These are phyloP conservation scores for Lissocephala sabroskyi DNA, from an alignment of 2,888 invertebrate species.

Conservation along the genomic window DNA sequence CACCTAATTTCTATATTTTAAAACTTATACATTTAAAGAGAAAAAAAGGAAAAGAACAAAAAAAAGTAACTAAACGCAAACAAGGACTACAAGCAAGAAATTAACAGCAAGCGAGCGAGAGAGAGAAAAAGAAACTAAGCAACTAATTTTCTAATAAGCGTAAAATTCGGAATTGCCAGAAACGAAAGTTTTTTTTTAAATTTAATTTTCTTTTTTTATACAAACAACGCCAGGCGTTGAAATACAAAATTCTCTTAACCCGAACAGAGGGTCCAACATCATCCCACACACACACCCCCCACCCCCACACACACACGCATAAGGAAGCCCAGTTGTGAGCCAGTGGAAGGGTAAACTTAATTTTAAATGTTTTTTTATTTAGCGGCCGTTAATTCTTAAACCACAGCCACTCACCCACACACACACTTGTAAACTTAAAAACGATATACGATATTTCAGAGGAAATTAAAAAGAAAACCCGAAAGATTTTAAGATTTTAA, in stretches of 20 bases:
- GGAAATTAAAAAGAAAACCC: conserved; percentile 43
- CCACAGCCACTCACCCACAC: conserved; percentile 14
- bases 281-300: too few relatives aligned
- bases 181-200: neutral
- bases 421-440: conserved; percentile 22
- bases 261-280: too few relatives aligned
- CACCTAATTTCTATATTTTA: conserved; percentile 56
- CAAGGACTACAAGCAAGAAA: too few relatives aligned
- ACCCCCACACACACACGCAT: too few relatives aligned
- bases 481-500: conserved; percentile 53
- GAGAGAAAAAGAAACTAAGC: conserved; percentile 54
- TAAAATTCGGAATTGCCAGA: neutral
- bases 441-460: conserved; percentile 48
- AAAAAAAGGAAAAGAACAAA: conserved; percentile 12
- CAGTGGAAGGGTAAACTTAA: too few relatives aligned
- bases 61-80: too few relatives aligned
- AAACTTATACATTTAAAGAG: conserved; percentile 33
- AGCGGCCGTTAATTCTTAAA: neutral
- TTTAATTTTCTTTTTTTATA: too few relatives aligned
- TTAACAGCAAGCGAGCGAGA: too few relatives aligned
- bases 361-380: too few relatives aligned
- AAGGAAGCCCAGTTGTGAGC: too few relatives aligned
- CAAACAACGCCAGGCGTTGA: too few relatives aligned
- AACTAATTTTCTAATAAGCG: conserved; percentile 31
- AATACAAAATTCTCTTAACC: too few relatives aligned